These are phyloP conservation scores for Lymantria monacha DNA, from an alignment of 2,888 invertebrate species.

Conservation along the genomic window DNA sequence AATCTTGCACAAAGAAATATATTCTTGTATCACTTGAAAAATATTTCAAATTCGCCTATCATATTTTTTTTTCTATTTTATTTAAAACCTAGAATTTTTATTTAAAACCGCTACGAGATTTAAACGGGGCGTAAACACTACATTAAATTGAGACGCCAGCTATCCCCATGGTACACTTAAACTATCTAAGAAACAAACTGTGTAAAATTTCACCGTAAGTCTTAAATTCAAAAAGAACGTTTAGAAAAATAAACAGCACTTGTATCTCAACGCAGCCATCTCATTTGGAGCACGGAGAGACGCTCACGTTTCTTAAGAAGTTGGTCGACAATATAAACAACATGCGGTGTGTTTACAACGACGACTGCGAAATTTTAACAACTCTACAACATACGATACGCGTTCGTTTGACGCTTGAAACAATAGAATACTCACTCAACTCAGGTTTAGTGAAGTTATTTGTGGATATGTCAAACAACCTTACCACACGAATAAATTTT, in stretches of 20 bases:
- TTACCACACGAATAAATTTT: neutral
- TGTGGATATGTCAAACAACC: constrained; percentile 19
- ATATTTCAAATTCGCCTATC: too few species aligned
- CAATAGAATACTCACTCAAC: constrained; percentile 20
- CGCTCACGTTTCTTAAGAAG: constrained; percentile 68
- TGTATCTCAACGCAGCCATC: constrained; percentile 70
- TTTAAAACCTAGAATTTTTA: neutral
- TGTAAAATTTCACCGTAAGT: constrained; percentile 57
- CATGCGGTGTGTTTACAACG: constrained; percentile 59
- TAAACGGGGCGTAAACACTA: constrained; percentile 26
- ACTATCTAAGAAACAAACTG: constrained; percentile 54
- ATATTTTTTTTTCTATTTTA: too few species aligned
- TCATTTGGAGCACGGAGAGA: constrained; percentile 61
- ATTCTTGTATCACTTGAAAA: too few species aligned
- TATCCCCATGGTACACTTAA: constrained; percentile 42
- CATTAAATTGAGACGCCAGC: constrained; percentile 27
- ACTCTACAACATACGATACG: constrained; percentile 29
- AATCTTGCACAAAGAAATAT: too few species aligned
- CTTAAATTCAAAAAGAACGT: constrained; percentile 61
- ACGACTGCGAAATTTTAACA: constrained; percentile 48
- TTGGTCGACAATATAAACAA: constrained; percentile 63
- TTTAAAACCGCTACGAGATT: constrained; percentile 11
- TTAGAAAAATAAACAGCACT: constrained; percentile 72
- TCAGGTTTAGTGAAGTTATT: constrained; percentile 23
- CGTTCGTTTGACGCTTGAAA: constrained; percentile 20